Evolutionary conservation across 2,888 invertebrate species (phyloP).

Genomic region (Theretra japonica): DNA sequence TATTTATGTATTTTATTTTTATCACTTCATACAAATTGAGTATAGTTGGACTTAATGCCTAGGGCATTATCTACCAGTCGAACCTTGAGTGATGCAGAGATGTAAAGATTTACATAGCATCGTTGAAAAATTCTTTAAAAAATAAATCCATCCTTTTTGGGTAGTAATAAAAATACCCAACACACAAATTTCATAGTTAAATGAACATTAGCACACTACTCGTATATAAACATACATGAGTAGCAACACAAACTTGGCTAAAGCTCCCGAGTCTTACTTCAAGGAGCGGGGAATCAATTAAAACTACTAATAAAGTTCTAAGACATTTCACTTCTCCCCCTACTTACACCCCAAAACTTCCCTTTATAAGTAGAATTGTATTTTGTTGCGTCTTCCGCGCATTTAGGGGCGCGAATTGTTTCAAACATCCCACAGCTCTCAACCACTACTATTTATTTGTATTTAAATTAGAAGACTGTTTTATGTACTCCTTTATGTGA

Average conservation of each 20-base stretch:
- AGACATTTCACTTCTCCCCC: constrained; percentile 62
- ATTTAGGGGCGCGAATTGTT: constrained; percentile 36
- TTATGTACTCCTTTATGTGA: too few relatives aligned
- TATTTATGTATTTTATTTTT: too few relatives aligned
- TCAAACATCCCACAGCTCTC: constrained; percentile 20
- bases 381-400: constrained; percentile 49
- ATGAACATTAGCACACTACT: not conserved
- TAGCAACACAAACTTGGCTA: constrained; percentile 48
- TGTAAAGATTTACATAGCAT: too few relatives aligned
- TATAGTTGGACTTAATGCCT: too few relatives aligned
- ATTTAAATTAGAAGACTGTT: not conserved
- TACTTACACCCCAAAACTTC: constrained; percentile 58
- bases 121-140: too few relatives aligned
- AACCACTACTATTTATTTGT: not conserved
- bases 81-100: too few relatives aligned
- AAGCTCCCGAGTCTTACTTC: constrained; percentile 60
- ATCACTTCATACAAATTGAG: too few relatives aligned
- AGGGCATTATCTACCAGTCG: too few relatives aligned
- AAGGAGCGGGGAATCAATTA: constrained; percentile 71
- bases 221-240: constrained; percentile 4
- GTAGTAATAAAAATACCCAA: not conserved
- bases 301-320: constrained; percentile 73
- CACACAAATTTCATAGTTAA: not conserved
- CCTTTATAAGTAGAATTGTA: constrained; percentile 53
- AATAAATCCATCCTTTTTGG: too few relatives aligned